phyloP scores from a whole-genome alignment of 1,140 invertebrate species.

The Melipona quadrifasciata region DNA sequence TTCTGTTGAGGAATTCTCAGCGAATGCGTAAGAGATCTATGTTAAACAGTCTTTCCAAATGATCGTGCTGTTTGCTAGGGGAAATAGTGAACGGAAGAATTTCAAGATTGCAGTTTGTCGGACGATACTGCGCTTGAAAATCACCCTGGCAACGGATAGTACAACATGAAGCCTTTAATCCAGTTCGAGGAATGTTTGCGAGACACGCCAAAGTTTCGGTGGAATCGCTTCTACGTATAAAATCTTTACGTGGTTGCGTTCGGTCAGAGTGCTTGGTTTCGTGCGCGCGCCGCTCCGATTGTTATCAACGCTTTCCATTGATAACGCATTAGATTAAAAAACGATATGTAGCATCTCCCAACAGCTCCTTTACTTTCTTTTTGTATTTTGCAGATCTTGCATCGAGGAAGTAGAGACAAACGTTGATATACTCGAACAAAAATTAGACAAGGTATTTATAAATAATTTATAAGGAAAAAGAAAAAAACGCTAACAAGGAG shows the following conservation, averaged over 20 bases:
- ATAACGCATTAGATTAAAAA: not conserved
- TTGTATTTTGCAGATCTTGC: conserved; percentile 85
- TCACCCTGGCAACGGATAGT: conserved; percentile 41
- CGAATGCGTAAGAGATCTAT: conserved; percentile 36
- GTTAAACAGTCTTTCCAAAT: conserved; percentile 47
- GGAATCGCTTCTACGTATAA: conserved; percentile 51
- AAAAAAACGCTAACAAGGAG: not conserved
- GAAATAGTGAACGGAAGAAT: conserved; percentile 45
- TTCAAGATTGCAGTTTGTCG: conserved; percentile 48
- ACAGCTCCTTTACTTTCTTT: conserved; percentile 19
- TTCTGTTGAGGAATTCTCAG: conserved; percentile 41
- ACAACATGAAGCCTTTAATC: conserved; percentile 87
- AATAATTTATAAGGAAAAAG: not conserved
- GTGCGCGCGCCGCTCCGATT: not conserved
- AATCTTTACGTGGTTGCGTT: not conserved
- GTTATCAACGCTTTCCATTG: not conserved
- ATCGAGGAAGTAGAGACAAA: conserved; percentile 92
- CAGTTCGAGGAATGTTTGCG: conserved; percentile 92
- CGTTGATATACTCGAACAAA: conserved; percentile 92
- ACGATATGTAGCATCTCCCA: not conserved
- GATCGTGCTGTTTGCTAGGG: conserved; percentile 55
- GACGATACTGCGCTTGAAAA: conserved; percentile 43
- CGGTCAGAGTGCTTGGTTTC: not conserved
- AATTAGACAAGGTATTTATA: conserved; percentile 89
- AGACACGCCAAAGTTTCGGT: conserved; percentile 95